Evolutionary conservation across 2,113 vertebrate genomes (phyloP), one percentile per base, ranked within the genome.

Genomic region (Oreochromis tanganicae): DNA sequence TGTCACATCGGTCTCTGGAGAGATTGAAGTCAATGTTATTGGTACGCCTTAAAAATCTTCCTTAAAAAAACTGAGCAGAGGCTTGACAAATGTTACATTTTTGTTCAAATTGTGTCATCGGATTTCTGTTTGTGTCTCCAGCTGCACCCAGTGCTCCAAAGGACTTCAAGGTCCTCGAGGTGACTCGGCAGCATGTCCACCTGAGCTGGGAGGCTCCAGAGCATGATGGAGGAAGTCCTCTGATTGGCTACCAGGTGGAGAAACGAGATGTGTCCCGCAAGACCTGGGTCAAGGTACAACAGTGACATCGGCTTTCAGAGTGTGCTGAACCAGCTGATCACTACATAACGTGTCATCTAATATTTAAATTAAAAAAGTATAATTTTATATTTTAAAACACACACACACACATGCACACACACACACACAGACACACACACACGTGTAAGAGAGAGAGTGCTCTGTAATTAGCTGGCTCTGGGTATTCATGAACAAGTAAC

Each of bases 21-120:
- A 99, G 92, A 99, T 99, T 75, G 80, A 98, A 19, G 98, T 99
- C 91, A 99, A 98, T 56, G 99, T 99, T 59, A 99, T 99, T n/a
- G 98, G 99, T 99, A 97, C 94, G 95, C 17, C n/a, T 73, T 46
- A 46, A 9, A 19, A 5, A 59, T 12, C 21, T 12, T 78, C 6
- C 8, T 9, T 27, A 6, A 6, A 24, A 3, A 43, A 19, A 14
- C 5, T 81, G 5, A 16, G 14, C 7, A 27, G 16, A 14, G 24
- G 43, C 1, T 50, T 78, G 24, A 78, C 43, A 32, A 32, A 71
- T 9, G 16, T 46, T 48, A 11, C n/a, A 48, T 0, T 78, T 78
- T 52, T 32, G 24, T 50, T 48, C 5, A 78, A 66, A 21, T 57
- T 1, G 4, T 13, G 2, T 55, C 1, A 38, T 24, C 17, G 4